phyloP scores from a whole-genome alignment of 2,113 vertebrate genomes.

The Mobula hypostoma region DNA sequence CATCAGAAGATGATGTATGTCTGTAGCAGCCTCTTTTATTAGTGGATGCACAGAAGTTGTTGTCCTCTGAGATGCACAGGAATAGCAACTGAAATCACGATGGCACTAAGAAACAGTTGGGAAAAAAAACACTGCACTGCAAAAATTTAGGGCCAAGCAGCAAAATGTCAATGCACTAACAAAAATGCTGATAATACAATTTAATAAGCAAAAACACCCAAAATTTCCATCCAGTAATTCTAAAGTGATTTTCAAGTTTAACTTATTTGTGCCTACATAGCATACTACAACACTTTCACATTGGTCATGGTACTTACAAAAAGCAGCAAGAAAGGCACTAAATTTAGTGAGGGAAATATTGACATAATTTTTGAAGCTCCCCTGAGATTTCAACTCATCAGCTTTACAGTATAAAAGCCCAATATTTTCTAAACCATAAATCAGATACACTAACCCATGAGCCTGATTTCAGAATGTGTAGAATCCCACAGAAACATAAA shows the following conservation, averaged over 20 bases:
- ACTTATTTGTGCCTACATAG: not conserved
- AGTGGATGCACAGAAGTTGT: not conserved
- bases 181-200: not conserved
- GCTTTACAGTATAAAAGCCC: not conserved
- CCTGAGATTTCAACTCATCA: not conserved
- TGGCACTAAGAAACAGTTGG: not conserved
- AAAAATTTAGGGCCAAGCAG: not conserved
- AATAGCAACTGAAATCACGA: constrained; percentile 7
- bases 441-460: not conserved
- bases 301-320: not conserved
- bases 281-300: not conserved
- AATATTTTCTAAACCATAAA: not conserved
- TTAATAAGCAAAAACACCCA: not conserved
- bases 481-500: not conserved
- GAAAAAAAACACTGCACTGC: not conserved
- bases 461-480: not conserved
- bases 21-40: not conserved
- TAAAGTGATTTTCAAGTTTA: constrained; percentile 17
- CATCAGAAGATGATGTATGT: not conserved
- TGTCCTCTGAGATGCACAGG: not conserved
- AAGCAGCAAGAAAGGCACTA: not conserved
- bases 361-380: not conserved
- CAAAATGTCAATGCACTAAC: not conserved
- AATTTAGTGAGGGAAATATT: not conserved
- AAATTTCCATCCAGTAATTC: not conserved